Evolutionary conservation across 2,888 invertebrate species (phyloP), one percentile per base, ranked within the genome.

Genomic region (Drosophila anceps): DNA sequence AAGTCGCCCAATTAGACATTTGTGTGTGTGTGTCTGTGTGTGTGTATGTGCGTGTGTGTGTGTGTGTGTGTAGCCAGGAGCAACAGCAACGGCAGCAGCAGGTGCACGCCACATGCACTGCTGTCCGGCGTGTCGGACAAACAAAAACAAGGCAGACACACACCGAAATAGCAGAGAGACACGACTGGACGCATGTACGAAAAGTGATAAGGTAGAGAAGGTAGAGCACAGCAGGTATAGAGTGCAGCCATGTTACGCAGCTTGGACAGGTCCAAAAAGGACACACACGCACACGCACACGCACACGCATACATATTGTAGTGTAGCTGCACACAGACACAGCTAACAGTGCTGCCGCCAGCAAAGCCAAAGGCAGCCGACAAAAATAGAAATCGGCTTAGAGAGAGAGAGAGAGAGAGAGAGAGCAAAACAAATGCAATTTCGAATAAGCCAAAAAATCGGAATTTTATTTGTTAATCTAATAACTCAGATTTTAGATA

Each of bases 1-100:
- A 81, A 83, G 81, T 81, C 90, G 79, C 72, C 81, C 88, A 86
- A 90, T 90, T 85, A 85, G 79, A 72, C 66, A 59, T 75, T 74
- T 82, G 73, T 78, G 55, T 63, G 59, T 9, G 33, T 8, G 57
- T 13, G 20, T 27, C 37, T 50, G 29, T 18, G 18, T n/a, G n/a
- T 37, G 15, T 31, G n/a, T n/a, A n/a, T 81, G 72, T 76, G 60
- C 60, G 55, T 8, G 29, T n/a, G 55, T n/a, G n/a, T n/a, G 41
- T 44, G 35, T 35, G 27, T 48, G 9, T 1, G 2, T 24, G 24
- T 3, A n/a, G 31, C 10, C 54, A n/a, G 4, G 10, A 13, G 35
- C 24, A 24, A 24, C 35, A 53, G 35, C 27, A 39, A n/a, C 41
- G 31, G 31, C 55, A 41, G 13, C 39, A 39, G 37, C 53, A 37